Percentiles rank a stretch among this genome's conserved stretches.
Conservation (phyloP, 2,888 invertebrate genomes). For the Cybosia mesomella region DNA sequence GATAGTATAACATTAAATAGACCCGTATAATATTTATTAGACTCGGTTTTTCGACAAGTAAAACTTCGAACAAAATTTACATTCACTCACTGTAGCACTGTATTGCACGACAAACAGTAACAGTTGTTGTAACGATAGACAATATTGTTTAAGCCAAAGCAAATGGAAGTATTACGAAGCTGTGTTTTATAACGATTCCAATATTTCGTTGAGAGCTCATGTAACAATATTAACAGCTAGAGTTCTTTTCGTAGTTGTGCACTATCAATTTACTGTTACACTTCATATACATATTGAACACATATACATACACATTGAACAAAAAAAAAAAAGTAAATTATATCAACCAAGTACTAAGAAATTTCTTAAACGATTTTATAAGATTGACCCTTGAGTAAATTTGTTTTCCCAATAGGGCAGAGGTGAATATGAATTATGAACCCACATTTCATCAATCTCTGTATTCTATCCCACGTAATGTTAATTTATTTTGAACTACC, state of each 20-base stretch:
- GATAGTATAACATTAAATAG: background rate
- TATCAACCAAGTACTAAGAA: no score
- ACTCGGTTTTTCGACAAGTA: background rate
- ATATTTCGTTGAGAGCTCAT: constrained; percentile 37
- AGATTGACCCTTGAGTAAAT: background rate
- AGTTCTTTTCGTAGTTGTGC: constrained; percentile 29
- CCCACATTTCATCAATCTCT: background rate
- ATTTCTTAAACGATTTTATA: background rate
- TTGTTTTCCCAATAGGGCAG: background rate
- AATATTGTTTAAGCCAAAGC: constrained; percentile 74
- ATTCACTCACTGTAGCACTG: background rate
- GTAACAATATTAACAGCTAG: constrained; percentile 34
- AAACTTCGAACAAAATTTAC: background rate
- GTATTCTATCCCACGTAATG: no score
- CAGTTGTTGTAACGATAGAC: constrained; percentile 54
- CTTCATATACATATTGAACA: constrained; percentile 6
- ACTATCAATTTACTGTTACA: constrained; percentile 33
- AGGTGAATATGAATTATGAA: background rate
- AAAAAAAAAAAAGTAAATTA: no score
- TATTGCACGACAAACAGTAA: constrained; percentile 41
- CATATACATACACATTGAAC: no score
- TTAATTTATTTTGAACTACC: background rate
- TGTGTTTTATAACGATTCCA: constrained; percentile 63
- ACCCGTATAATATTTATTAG: no score
- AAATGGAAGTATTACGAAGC: constrained; percentile 76